phyloP scores from a whole-genome alignment of 1,140 invertebrate genomes.

The Bilobella aurantiaca region DNA sequence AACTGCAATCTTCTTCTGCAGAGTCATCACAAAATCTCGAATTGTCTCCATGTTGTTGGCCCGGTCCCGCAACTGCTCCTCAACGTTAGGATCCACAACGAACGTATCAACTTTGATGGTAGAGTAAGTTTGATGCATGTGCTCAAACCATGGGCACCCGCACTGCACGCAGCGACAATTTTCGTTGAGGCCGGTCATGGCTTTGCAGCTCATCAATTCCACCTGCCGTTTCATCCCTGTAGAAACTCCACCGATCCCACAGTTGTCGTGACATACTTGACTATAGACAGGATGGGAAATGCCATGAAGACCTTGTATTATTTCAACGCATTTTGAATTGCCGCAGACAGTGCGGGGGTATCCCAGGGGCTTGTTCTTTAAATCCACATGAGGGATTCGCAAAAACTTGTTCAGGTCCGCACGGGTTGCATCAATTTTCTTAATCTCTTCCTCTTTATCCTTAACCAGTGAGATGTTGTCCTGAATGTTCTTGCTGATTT shows the following conservation, averaged over 20 bases:
- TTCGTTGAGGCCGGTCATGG: not conserved
- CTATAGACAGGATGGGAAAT: not conserved
- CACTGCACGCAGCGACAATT: not conserved
- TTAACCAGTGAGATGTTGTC: not conserved
- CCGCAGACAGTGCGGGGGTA: not conserved
- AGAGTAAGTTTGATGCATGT: not conserved
- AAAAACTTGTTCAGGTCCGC: not conserved
- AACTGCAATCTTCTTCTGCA: not conserved
- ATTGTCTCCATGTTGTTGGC: not conserved
- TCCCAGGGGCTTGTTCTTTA: not conserved
- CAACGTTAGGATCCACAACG: not conserved
- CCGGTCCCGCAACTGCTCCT: not conserved
- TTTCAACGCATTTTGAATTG: not conserved
- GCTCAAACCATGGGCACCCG: not conserved
- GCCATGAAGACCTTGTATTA: not conserved
- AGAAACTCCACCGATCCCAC: not conserved
- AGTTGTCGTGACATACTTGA: not conserved
- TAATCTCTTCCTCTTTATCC: not conserved
- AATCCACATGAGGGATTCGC: not conserved
- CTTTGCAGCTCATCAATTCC: not conserved
- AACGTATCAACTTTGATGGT: not conserved
- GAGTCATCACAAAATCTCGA: not conserved
- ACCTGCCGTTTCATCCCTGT: not conserved
- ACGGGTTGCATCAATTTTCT: not conserved
- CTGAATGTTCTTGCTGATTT: constrained; percentile 17